These are phyloP conservation scores for Hirtodrosophila histrioides DNA, from an alignment of 2,888 invertebrate genomes.

Conservation along the genomic window DNA sequence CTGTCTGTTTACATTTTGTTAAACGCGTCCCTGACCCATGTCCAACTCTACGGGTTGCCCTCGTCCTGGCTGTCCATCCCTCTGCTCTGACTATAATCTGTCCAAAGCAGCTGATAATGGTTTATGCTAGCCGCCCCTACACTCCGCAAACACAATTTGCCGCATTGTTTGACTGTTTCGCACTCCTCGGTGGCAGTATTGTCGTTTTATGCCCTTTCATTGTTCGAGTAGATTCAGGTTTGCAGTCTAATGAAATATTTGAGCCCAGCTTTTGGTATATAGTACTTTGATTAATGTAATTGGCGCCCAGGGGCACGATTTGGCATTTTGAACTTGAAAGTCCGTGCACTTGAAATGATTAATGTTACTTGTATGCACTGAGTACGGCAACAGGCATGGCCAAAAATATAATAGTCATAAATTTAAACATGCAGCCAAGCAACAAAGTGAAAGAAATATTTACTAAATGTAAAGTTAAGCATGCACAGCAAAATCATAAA, in stretches of 20 bases:
- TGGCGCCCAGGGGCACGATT: conserved; percentile 52
- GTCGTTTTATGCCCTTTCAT: conserved; percentile 55
- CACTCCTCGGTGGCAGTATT: conserved; percentile 40
- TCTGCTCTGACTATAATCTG: conserved; percentile 48
- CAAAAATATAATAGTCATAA: conserved; percentile 43
- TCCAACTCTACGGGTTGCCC: conserved; percentile 24
- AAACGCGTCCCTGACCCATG: conserved; percentile 64
- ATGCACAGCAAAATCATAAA: conserved; percentile 42
- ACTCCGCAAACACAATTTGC: conserved; percentile 39
- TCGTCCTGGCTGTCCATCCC: conserved; percentile 1
- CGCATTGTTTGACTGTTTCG: conserved; percentile 48
- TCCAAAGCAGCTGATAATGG: conserved; percentile 74
- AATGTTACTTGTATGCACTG: conserved; percentile 51
- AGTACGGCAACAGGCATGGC: conserved; percentile 41
- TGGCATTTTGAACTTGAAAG: conserved; percentile 51
- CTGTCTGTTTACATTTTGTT: conserved; percentile 69
- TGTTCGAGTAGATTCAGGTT: conserved; percentile 38
- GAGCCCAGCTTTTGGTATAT: conserved; percentile 36
- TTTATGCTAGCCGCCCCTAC: conserved; percentile 28
- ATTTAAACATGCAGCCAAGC: conserved; percentile 19
- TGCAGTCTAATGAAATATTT: conserved; percentile 60
- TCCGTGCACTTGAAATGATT: conserved; percentile 61
- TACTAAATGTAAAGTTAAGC: conserved; percentile 56
- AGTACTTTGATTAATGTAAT: conserved; percentile 72
- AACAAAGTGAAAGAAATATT: conserved; percentile 27